Evolutionary conservation across 2,797 vertebrate genomes (phyloP).

Genomic region (Rachycentron canadum): DNA sequence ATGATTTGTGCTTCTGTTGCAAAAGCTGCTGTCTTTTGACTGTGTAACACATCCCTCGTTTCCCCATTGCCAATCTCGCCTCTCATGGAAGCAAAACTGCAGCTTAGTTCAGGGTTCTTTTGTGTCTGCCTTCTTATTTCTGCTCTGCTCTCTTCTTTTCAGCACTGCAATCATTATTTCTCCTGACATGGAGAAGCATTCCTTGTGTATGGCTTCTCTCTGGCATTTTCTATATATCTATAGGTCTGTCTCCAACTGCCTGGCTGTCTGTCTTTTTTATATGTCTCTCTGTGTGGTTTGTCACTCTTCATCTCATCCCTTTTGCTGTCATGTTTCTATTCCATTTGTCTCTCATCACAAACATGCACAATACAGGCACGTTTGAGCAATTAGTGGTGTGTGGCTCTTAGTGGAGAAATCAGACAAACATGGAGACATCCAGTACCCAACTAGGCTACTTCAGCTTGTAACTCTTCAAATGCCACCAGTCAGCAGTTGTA

Average conservation of each 20-base stretch:
- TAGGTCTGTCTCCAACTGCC: slow-evolving; percentile 27
- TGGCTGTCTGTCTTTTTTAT: slow-evolving; percentile 19
- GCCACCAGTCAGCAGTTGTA: slow-evolving; percentile 27
- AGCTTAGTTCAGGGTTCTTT: slow-evolving; percentile 59
- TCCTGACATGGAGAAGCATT: slow-evolving; percentile 48
- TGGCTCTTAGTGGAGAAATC: slow-evolving; percentile 30
- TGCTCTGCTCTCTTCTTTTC: slow-evolving; percentile 45
- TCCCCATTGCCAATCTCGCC: slow-evolving; percentile 41
- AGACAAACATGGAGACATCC: slow-evolving; percentile 23
- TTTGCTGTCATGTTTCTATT: slow-evolving; percentile 19
- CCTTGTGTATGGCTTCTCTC: slow-evolving; percentile 22
- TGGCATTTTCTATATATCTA: slow-evolving; percentile 45
- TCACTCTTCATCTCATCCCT: slow-evolving; percentile 22
- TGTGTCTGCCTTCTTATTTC: slow-evolving; percentile 51
- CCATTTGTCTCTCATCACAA: slow-evolving; percentile 11
- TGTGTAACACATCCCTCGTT: slow-evolving; percentile 31
- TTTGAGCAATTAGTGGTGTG: slow-evolving; percentile 50
- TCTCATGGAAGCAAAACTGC: slow-evolving; percentile 45
- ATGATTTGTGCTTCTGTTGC: slow-evolving; percentile 60
- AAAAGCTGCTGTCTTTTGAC: slow-evolving; percentile 58
- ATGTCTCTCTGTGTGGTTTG: slow-evolving; percentile 17
- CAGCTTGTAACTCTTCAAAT: slow-evolving; percentile 46
- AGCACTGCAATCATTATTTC: slow-evolving; percentile 60
- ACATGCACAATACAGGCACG: slow-evolving; percentile 15
- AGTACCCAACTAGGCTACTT: slow-evolving; percentile 33